A percentile compares a stretch with the other conserved stretches of the same genome.
Evolutionary conservation across 2,797 vertebrate species (phyloP).

Genomic region (Hafferia zeledoni): DNA sequence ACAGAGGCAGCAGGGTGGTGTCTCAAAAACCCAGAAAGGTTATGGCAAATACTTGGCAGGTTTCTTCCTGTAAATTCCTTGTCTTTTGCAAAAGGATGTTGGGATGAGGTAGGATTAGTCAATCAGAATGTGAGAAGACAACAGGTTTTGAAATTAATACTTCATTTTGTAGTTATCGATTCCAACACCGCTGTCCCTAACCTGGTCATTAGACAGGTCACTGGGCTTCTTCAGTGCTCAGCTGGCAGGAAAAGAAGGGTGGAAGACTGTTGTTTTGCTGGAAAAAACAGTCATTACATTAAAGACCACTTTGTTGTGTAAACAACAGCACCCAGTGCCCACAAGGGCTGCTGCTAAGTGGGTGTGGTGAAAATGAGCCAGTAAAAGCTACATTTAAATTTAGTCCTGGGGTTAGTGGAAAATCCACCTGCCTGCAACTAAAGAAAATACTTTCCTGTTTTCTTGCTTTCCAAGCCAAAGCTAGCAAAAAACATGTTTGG

Average conservation of each 20-base stretch:
- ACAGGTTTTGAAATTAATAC: neutral
- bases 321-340: conserved; percentile 47
- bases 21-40: neutral
- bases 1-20: neutral
- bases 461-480: conserved; percentile 42
- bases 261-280: conserved; percentile 46
- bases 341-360: conserved; percentile 29
- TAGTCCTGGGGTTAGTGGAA: conserved; percentile 60
- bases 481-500: neutral
- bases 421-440: conserved; percentile 56
- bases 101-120: neutral
- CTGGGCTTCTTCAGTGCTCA: neutral
- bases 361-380: conserved; percentile 56
- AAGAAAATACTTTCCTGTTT: conserved; percentile 60
- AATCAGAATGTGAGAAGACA: neutral
- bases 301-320: conserved; percentile 19
- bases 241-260: neutral
- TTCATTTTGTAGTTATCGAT: neutral
- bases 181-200: neutral
- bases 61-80: neutral
- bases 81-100: neutral
- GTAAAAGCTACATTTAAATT: conserved; percentile 42
- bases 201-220: neutral
- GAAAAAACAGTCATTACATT: conserved; percentile 32
- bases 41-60: neutral